These are phyloP conservation scores for Muscicapa comitata DNA, from an alignment of 2,797 vertebrate genomes.

Conservation along the genomic window DNA sequence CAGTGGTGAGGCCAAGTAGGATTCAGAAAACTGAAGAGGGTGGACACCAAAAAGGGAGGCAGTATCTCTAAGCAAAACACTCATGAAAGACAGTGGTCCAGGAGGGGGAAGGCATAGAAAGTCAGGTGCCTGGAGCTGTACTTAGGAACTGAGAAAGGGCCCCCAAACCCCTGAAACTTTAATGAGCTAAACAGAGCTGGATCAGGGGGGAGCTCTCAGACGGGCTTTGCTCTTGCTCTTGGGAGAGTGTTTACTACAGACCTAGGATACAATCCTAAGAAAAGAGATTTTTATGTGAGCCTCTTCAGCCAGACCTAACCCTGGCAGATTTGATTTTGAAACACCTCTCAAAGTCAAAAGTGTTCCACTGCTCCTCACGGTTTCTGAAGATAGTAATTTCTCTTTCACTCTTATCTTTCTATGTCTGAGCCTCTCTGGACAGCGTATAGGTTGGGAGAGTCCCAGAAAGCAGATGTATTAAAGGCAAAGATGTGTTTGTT, in stretches of 20 bases:
- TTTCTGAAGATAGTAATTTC: not conserved
- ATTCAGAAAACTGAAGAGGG: not conserved
- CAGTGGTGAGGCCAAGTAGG: not conserved
- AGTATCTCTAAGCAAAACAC: not conserved
- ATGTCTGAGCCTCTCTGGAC: not conserved
- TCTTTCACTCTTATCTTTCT: not conserved
- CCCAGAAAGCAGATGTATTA: not conserved
- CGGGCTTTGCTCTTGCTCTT: not conserved
- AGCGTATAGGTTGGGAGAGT: not conserved
- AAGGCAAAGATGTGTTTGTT: constrained; percentile 1
- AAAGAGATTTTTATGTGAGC: not conserved
- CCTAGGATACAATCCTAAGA: not conserved
- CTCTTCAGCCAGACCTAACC: not conserved
- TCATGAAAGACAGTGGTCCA: not conserved
- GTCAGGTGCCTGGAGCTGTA: not conserved
- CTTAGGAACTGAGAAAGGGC: not conserved
- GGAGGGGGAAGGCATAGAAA: not conserved
- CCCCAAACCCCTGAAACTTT: not conserved
- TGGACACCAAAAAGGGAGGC: not conserved
- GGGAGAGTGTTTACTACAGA: not conserved
- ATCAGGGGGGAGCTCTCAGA: not conserved
- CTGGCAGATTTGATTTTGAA: not conserved
- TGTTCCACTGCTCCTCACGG: not conserved
- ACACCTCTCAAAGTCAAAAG: not conserved
- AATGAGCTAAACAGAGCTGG: not conserved